Conservation (phyloP, 2,113 vertebrate species). For the Macheiramphus alcinus region DNA sequence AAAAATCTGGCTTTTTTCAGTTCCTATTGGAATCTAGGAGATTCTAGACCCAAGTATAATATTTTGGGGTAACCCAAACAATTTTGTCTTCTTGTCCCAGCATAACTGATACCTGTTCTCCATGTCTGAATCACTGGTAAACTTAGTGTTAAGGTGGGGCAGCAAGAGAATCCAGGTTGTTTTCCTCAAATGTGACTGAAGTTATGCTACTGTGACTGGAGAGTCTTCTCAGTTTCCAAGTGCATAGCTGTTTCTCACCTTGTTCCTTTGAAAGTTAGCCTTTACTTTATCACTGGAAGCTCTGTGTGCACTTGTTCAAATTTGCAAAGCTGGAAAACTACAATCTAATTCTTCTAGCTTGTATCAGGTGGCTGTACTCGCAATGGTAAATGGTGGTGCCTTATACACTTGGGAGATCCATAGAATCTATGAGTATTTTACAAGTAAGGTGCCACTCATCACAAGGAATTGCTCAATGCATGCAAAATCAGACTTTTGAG, state of each 20-base stretch:
- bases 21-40: neutral
- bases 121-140: neutral
- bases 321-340: neutral
- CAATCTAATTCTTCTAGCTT: neutral
- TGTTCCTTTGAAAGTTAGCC: neutral
- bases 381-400: neutral
- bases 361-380: fast-evolving
- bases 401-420: neutral
- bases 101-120: neutral
- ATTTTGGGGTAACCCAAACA: neutral
- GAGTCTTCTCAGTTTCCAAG: neutral
- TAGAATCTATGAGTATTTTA: neutral
- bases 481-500: neutral
- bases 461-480: neutral
- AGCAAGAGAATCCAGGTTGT: neutral
- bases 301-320: neutral
- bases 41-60: neutral
- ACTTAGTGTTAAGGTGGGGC: neutral
- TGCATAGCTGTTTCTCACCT: neutral
- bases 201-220: neutral
- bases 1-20: neutral
- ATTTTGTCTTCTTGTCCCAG: neutral
- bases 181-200: neutral
- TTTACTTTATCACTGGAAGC: neutral
- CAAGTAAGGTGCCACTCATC: neutral